Base-by-base conservation (phyloP, 2,888 invertebrate genomes). In the Uloborus plumipes region DNA sequence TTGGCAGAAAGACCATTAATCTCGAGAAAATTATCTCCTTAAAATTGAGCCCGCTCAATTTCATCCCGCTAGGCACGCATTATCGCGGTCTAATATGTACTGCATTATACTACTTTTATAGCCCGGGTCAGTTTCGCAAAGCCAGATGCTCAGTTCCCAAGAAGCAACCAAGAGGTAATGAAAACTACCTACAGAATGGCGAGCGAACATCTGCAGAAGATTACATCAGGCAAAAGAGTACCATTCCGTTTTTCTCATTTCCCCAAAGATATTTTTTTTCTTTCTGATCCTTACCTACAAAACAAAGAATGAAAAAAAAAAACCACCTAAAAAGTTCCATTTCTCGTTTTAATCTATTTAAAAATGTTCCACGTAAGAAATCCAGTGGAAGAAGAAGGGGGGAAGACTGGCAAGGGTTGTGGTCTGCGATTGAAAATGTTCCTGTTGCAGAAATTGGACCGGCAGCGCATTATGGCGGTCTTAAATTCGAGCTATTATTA, bases 311-410 rank as follows among this genome's bases (percentile, higher is more conserved):
- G 39, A 39, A 39, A 39, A 39, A 39, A 26, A 26, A 26, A 39
- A 39, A 39, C 39, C 1, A 9, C 39, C 3, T 39, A 39, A 39
- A 39, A 39, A 39, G 39, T 39, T 39, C 39, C 39, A 39, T 39
- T 39, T 39, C 65, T 65, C 49, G 50, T 78, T 78, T 71, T 78
- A 78, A 78, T 78, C 77, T 71, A 78, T 64, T 78, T 65, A 71
- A 74, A 64, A 67, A 39, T 78, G 70, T 64, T 70, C 69, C 20
- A 50, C 22, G 55, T 20, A 78, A 78, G 70, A 62, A 71, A 71
- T 31, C 26, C n/a, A 62, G 22, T 26, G 20, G 49, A 58, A 53
- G 71, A 58, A 53, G 71, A 55, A 26, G 53, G 31, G 22, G 20
- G 50, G 69, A 59, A 18, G n/a, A 1, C 9, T 2, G 39, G 6